Conservation (phyloP, 37 sponge, comb jelly and placozoan species). For the Haliclona indistincta region DNA sequence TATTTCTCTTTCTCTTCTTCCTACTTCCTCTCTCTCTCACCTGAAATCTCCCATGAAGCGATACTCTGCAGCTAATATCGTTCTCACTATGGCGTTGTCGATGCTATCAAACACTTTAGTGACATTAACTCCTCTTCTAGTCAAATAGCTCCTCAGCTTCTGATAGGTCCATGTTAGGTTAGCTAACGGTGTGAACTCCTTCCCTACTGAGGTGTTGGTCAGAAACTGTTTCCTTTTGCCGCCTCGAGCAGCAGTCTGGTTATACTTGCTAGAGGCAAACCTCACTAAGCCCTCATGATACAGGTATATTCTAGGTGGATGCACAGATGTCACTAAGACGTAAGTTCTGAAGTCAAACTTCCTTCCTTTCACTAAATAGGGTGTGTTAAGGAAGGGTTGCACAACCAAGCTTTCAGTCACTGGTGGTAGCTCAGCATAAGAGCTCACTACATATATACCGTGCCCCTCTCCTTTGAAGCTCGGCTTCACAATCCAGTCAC, state of each 20-base stretch:
- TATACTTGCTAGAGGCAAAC: conserved; percentile 75
- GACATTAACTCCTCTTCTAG: conserved; percentile 15
- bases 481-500: conserved; percentile 78
- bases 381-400: conserved; percentile 72
- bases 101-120: conserved; percentile 60
- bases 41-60: conserved; percentile 29
- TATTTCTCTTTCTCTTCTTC: too few relatives aligned
- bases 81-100: conserved; percentile 67
- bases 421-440: conserved; percentile 29
- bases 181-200: conserved; percentile 67
- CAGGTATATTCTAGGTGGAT: conserved; percentile 77
- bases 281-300: conserved; percentile 87
- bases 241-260: conserved; percentile 51
- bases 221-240: conserved; percentile 64
- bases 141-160: conserved; percentile 50
- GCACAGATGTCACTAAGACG: conserved; percentile 78
- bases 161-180: conserved; percentile 88
- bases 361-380: conserved; percentile 66
- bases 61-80: conserved; percentile 68
- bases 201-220: conserved; percentile 89
- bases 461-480: conserved; percentile 77
- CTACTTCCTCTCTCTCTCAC: neutral
- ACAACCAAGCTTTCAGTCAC: conserved; percentile 48
- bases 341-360: conserved; percentile 88
- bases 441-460: conserved; percentile 77